phyloP scores from a whole-genome alignment of 2,797 vertebrate genomes.

The Petrocephalus schoutedeni region DNA sequence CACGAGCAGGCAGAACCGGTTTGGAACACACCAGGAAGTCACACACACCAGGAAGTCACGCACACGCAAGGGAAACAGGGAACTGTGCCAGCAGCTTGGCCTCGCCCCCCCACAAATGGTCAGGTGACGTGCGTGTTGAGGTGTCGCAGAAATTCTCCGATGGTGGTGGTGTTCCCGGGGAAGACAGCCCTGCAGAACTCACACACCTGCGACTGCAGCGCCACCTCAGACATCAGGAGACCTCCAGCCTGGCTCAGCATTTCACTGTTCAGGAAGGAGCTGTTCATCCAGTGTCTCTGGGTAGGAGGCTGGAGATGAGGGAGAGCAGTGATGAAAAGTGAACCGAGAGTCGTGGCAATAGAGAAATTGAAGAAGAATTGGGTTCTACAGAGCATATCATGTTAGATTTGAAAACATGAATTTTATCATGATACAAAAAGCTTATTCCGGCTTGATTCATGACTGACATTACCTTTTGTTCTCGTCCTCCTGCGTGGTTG shows the following conservation, averaged over 20 bases:
- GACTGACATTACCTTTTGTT: slow-evolving; percentile 11
- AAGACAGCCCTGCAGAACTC: slow-evolving; percentile 71
- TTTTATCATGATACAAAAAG: neutral
- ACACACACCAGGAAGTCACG: neutral
- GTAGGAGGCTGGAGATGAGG: neutral
- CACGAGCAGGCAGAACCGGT: neutral
- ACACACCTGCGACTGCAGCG: slow-evolving; percentile 63
- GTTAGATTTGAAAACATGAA: neutral
- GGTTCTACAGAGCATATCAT: neutral
- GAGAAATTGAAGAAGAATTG: neutral
- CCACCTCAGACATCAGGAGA: slow-evolving; percentile 51
- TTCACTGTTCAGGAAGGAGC: slow-evolving; percentile 41
- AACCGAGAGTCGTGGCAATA: neutral
- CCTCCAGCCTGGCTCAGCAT: neutral
- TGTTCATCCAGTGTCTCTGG: slow-evolving; percentile 54
- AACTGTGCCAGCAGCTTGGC: neutral
- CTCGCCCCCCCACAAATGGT: neutral
- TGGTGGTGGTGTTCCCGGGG: slow-evolving; percentile 56
- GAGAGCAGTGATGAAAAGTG: neutral
- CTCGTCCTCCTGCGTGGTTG: neutral
- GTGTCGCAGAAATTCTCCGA: slow-evolving; percentile 61
- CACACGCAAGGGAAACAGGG: neutral
- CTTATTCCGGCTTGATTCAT: neutral
- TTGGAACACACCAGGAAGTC: neutral
- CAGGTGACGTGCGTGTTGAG: slow-evolving; percentile 60